A percentile compares a stretch with the other conserved stretches of the same genome.
phyloP scores from a whole-genome alignment of 2,113 vertebrate genomes.

The Psilopsiagon aymara region DNA sequence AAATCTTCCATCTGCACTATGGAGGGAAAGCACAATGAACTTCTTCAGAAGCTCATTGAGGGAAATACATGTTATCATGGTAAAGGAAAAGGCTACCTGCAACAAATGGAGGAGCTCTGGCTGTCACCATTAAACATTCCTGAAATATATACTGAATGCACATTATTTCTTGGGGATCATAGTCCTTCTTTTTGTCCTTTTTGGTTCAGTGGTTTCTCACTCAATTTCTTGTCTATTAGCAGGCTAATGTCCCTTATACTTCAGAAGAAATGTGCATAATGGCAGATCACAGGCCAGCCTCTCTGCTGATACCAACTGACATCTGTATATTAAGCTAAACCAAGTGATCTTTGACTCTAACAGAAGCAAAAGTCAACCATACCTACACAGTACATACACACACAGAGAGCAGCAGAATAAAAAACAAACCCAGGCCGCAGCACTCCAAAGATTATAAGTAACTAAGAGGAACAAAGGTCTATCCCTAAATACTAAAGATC shows the following conservation, averaged over 20 bases:
- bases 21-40: not conserved
- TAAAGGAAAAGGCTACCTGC: not conserved
- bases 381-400: not conserved
- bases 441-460: conserved; percentile 1
- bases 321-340: not conserved
- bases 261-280: not conserved
- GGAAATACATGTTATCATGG: not conserved
- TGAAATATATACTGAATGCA: not conserved
- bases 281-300: not conserved
- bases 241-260: not conserved
- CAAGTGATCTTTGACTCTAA: not conserved
- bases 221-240: not conserved
- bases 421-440: not conserved
- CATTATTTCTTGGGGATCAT: not conserved
- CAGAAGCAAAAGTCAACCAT: not conserved
- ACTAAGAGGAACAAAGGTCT: conserved; percentile 51
- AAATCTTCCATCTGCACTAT: not conserved
- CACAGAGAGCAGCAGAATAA: not conserved
- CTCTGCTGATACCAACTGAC: not conserved
- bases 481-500: not conserved
- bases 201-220: not conserved
- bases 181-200: not conserved
- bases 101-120: not conserved
- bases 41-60: not conserved
- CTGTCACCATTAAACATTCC: accelerated